Evolutionary conservation across 2,797 vertebrate genomes (phyloP), one percentile per base, ranked within the genome.

Genomic region (Tokudaia muenninki): DNA sequence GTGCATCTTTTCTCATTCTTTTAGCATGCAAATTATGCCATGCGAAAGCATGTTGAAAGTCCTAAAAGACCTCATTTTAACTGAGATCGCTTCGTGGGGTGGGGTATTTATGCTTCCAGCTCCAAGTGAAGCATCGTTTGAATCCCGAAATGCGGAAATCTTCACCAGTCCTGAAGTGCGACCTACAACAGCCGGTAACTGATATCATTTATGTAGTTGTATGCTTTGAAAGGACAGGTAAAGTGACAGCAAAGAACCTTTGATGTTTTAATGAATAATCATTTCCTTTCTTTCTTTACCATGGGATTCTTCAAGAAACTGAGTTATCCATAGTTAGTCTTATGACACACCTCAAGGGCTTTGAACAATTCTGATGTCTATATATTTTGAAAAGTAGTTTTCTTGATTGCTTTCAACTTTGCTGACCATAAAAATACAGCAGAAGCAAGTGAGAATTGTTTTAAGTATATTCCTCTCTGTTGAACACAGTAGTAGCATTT

Each of bases 71-170:
- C 52, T 97, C 90, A 97, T 97, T 94, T 96, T 98, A 98, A 98
- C 75, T 90, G 92, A 95, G 78, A 91, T 91, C 70, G 95, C 57
- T 84, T 84, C 77, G 16, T 87, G 96, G 89, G 94, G 6, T 92
- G 95, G 96, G 95, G 57, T 97, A 52, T 97, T 98, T 97, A 98
- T 98, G 97, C 86, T 98, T 99, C 98, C 98, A 99, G 98, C 98
- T 98, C 98, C 98, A 91, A 97, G 97, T 89, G 98, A 98, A 98
- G 97, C 81, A 88, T 92, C 97, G 41, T 94, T 98, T 98, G 92
- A 83, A 96, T 92, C 97, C 98, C 97, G 97, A 95, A 98, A 98
- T 98, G 79, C 83, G 97, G 98, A 98, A 95, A 96, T 97, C 91
- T 98, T 98, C 98, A 95, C 96, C 94, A 96, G 82, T 78, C 95